Evolutionary conservation across 2,888 invertebrate species (phyloP).

Genomic region (Stenolophus ochropezus): DNA sequence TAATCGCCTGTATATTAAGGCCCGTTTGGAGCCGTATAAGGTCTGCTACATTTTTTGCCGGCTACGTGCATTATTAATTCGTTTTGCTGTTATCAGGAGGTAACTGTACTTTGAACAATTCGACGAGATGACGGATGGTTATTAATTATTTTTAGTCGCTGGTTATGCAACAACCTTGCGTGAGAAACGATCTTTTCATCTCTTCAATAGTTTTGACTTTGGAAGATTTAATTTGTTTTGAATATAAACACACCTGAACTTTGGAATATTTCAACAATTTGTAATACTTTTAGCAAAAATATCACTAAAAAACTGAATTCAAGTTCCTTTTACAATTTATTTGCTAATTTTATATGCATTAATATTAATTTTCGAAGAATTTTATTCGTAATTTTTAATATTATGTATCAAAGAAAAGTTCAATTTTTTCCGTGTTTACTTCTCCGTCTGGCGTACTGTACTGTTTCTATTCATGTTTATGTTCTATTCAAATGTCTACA

Average conservation of each 20-base stretch:
- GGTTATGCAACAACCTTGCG: conserved; percentile 1
- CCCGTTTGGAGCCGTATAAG: conserved; percentile 14
- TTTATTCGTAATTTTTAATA: no score
- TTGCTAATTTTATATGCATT: no score
- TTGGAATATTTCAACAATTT: no score
- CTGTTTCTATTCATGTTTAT: neutral
- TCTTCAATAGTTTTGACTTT: neutral
- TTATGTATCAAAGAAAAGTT: no score
- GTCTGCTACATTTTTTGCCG: conserved; percentile 12
- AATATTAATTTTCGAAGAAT: no score
- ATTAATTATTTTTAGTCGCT: conserved; percentile 28
- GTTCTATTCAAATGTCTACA: neutral
- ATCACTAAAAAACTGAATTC: no score
- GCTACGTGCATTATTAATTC: conserved; percentile 31
- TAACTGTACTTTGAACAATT: neutral
- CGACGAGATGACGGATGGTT: conserved; percentile 11
- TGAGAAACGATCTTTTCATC: neutral
- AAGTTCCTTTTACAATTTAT: no score
- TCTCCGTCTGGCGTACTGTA: no score
- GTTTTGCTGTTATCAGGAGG: conserved; percentile 39
- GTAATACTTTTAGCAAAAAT: no score
- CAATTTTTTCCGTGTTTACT: no score
- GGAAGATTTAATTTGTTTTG: neutral
- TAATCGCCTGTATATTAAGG: conserved; percentile 19
- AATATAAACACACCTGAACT: neutral